Evolutionary conservation across 2,888 invertebrate genomes (phyloP).

Genomic region (Cenopis cana): DNA sequence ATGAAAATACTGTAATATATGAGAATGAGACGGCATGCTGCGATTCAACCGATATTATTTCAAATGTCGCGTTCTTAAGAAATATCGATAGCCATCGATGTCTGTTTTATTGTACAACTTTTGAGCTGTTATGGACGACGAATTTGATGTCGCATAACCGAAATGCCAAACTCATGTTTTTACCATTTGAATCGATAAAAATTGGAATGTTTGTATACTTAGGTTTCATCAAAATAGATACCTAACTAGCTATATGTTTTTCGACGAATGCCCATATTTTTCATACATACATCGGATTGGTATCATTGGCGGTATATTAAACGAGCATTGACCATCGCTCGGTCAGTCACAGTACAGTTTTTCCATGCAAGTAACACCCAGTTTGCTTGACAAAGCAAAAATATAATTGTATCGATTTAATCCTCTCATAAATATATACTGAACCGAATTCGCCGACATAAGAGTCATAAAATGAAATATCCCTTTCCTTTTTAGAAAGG

Average conservation of each 20-base stretch:
- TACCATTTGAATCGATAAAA: background rate
- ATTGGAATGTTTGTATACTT: background rate
- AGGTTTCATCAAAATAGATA: background rate
- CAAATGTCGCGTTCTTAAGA: slow-evolving; percentile 21
- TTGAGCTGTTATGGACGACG: slow-evolving; percentile 29
- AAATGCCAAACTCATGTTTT: background rate
- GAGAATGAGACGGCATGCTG: slow-evolving; percentile 30
- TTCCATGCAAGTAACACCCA: too few relatives aligned
- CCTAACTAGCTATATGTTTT: too few relatives aligned
- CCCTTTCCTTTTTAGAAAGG: too few relatives aligned
- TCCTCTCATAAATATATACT: too few relatives aligned
- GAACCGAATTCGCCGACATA: too few relatives aligned
- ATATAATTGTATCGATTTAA: too few relatives aligned
- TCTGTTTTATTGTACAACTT: slow-evolving; percentile 32
- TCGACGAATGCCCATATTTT: background rate
- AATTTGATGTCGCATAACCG: slow-evolving; percentile 8
- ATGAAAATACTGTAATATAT: slow-evolving; percentile 10
- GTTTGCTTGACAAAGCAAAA: too few relatives aligned
- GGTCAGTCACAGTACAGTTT: too few relatives aligned
- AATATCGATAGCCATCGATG: slow-evolving; percentile 31
- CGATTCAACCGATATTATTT: slow-evolving; percentile 28
- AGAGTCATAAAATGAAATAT: too few relatives aligned
- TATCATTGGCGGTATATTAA: background rate
- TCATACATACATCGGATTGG: background rate
- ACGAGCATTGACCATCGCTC: too few relatives aligned